Percentiles rank a stretch among this genome's conserved stretches.
Conservation (phyloP, 2,113 vertebrate species). For the Coracopsis vasa region DNA sequence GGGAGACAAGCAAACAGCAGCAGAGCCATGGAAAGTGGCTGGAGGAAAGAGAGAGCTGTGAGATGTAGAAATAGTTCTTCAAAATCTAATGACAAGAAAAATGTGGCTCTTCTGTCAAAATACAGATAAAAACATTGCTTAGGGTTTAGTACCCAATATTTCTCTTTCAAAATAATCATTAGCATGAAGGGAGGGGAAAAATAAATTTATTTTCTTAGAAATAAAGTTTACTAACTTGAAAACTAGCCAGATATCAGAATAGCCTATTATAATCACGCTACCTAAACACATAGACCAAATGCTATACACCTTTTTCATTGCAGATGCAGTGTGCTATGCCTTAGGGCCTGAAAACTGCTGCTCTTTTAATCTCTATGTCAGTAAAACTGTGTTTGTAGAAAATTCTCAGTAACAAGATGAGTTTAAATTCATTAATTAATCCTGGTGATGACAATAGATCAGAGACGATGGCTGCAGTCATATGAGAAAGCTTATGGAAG, state of each 20-base stretch:
- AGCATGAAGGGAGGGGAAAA: not conserved
- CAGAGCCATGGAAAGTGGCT: not conserved
- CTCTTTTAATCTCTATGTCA: not conserved
- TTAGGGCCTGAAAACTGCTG: not conserved
- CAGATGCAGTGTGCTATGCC: not conserved
- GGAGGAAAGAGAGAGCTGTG: not conserved
- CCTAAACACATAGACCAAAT: not conserved
- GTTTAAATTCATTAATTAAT: conserved; percentile 4
- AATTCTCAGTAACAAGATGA: not conserved
- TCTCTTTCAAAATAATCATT: not conserved
- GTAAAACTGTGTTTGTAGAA: not conserved
- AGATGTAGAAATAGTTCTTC: not conserved
- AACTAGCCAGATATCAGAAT: not conserved
- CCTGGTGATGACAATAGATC: not conserved
- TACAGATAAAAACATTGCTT: not conserved
- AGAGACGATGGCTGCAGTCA: not conserved
- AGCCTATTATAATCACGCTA: not conserved
- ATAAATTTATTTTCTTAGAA: not conserved
- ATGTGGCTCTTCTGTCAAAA: not conserved
- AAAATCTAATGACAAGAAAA: not conserved
- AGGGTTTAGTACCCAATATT: not conserved
- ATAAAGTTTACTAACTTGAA: not conserved
- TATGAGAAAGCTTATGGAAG: not conserved
- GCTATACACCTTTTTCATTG: not conserved
- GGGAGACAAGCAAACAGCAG: not conserved